Evolutionary conservation across 2,797 vertebrate species (phyloP), one percentile per base, ranked within the genome.

Genomic region (Aeoliscus strigatus): DNA sequence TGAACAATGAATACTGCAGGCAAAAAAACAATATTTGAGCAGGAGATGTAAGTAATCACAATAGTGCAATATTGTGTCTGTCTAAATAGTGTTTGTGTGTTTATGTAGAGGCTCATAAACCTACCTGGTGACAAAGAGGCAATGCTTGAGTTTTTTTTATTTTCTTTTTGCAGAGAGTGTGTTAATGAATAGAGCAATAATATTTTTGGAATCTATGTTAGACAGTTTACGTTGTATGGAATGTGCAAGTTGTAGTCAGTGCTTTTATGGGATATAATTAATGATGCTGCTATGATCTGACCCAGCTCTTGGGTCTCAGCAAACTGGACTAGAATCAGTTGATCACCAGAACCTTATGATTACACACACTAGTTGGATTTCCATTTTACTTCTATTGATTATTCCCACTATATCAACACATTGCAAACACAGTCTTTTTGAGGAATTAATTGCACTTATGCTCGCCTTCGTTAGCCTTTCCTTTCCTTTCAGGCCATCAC

Each of bases 131-230:
- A 43, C 38, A 51, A 58, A 49, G 26, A 10, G 8, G 36, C 15
- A 0, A 60, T 39, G 66, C 27, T 49, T 66, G 32, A 38, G 8
- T 12, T 21, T 3, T 31, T 61, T 70, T 73, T 27, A 51, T 39
- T 24, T 54, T 13, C 27, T 12, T 26, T 39, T 73, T 63, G 47
- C 24, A 1, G 76, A 62, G 39, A 70, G 37, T 39, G 31, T 4
- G 13, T 41, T 53, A 58, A 48, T 38, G 51, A 57, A 71, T 78
- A 79, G 70, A 84, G 80, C 80, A 82, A 84, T 84, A 85, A 76
- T 67, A 57, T 72, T 75, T 77, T 68, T 60, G 66, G 42, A 25
- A 42, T 58, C 31, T 44, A n/a, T 40, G n/a, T 53, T 70, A 28
- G 60, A 55, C 39, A 49, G 26, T 43, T 65, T 37, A 39, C 14